These are phyloP conservation scores for Creontiades dilutus DNA, from an alignment of 2,888 invertebrate species.

Conservation along the genomic window DNA sequence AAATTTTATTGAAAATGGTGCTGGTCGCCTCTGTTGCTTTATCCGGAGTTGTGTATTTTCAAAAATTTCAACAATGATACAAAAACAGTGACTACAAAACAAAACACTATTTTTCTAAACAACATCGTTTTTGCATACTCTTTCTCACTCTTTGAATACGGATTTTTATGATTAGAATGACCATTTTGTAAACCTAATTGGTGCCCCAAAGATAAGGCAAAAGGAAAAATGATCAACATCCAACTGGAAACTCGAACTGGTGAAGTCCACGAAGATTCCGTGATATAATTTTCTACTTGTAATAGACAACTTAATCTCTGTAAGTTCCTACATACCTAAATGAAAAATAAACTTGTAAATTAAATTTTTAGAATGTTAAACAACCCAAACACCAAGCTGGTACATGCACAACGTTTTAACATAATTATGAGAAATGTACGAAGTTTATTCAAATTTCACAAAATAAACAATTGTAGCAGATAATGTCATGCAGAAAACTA, in stretches of 20 bases:
- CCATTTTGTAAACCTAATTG: no score
- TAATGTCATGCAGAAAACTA: not conserved
- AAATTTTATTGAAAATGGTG: conserved; percentile 27
- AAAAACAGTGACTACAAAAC: no score
- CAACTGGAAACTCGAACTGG: no score
- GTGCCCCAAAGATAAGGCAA: no score
- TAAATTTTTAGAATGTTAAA: no score
- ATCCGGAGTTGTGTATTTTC: not conserved
- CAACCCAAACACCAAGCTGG: conserved; percentile 6
- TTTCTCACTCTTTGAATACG: no score
- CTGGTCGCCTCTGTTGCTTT: conserved; percentile 12
- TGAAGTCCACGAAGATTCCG: no score
- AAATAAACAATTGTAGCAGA: not conserved
- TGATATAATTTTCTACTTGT: no score
- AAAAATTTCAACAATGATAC: not conserved
- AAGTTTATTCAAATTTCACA: not conserved
- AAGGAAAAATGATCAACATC: no score
- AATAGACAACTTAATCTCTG: not conserved
- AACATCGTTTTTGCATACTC: no score
- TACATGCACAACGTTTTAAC: not conserved
- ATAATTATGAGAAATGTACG: not conserved
- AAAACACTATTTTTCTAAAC: no score
- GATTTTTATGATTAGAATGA: no score
- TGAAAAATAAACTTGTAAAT: not conserved
- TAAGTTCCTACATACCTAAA: not conserved